phyloP scores from a whole-genome alignment of 2,888 invertebrate genomes.

The Scaptomyza polygonia region DNA sequence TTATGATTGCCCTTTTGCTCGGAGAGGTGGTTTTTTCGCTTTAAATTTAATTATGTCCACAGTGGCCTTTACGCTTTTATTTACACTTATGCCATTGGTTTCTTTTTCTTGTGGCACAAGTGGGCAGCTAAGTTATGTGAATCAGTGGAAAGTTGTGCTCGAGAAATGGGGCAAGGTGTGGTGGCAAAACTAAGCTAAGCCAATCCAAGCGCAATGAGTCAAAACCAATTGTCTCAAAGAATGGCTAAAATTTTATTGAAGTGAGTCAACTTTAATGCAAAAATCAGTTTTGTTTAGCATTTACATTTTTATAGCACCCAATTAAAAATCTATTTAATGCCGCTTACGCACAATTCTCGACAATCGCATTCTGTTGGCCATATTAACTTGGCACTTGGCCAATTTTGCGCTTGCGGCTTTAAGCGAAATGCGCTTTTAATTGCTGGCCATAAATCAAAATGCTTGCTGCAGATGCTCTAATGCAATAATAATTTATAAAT shows the following conservation, averaged over 20 bases:
- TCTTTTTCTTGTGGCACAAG: conserved; percentile 8
- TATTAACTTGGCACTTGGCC: conserved; percentile 40
- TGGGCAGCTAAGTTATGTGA: conserved; percentile 38
- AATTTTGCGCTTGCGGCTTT: conserved; percentile 28
- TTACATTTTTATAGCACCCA: conserved; percentile 61
- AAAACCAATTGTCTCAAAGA: conserved; percentile 7
- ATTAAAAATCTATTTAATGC: conserved; percentile 74
- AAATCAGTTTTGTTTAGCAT: conserved; percentile 8
- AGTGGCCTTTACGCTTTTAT: conserved; percentile 16
- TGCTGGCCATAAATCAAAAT: conserved; percentile 77
- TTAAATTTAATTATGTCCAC: conserved; percentile 64
- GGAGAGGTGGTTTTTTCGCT: conserved; percentile 35
- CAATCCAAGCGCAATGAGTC: conserved; percentile 26
- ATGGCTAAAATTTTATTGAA: not conserved
- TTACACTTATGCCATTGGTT: not conserved
- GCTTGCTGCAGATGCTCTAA: conserved; percentile 32
- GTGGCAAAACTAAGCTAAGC: conserved; percentile 1
- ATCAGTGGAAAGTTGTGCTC: conserved; percentile 47
- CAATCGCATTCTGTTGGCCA: conserved; percentile 11
- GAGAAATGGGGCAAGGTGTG: conserved; percentile 36
- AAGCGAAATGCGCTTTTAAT: conserved; percentile 77
- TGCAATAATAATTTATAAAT: conserved; percentile 60
- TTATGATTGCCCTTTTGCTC: conserved; percentile 68
- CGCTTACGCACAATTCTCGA: conserved; percentile 30
- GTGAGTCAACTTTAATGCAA: conserved; percentile 29